These are phyloP conservation scores for Diacarnus erythraeanus DNA, from an alignment of 37 sponge, comb jelly and placozoan genomes.

Conservation along the genomic window DNA sequence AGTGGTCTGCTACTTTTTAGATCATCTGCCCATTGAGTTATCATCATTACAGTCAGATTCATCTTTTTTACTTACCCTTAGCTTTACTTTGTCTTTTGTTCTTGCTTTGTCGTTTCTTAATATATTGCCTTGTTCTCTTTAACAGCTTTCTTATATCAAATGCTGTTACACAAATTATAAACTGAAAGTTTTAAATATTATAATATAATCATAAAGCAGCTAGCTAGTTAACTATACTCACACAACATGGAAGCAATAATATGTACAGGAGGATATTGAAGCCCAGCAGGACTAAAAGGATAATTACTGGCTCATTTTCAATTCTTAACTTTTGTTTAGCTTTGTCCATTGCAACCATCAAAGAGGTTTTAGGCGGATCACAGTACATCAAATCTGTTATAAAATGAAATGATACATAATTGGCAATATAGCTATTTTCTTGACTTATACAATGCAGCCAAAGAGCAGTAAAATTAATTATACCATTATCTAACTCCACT, in stretches of 20 bases:
- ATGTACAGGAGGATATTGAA: constrained; percentile 14
- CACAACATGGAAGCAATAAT: constrained; percentile 28
- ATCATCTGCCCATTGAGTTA: too few relatives aligned
- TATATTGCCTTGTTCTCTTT: background rate
- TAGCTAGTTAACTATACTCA: background rate
- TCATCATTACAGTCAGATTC: background rate
- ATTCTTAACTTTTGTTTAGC: constrained; percentile 32
- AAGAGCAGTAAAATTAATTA: background rate
- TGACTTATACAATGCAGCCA: too few relatives aligned
- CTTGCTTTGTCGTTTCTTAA: background rate
- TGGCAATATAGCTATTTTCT: too few relatives aligned
- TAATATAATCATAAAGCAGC: background rate
- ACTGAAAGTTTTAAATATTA: background rate
- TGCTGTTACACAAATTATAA: background rate
- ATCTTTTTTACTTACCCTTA: background rate
- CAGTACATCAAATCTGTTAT: constrained; percentile 45
- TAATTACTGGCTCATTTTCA: constrained; percentile 30
- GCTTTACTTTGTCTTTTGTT: background rate
- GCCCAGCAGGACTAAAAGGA: constrained; percentile 10
- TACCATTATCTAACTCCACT: constrained; percentile 41
- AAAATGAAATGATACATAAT: too few relatives aligned
- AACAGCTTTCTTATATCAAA: too few relatives aligned
- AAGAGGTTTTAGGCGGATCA: constrained; percentile 3
- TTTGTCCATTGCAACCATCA: background rate
- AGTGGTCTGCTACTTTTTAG: too few relatives aligned